These are phyloP conservation scores for Indicator maculatus DNA, from an alignment of 2,113 vertebrate species.

Conservation along the genomic window DNA sequence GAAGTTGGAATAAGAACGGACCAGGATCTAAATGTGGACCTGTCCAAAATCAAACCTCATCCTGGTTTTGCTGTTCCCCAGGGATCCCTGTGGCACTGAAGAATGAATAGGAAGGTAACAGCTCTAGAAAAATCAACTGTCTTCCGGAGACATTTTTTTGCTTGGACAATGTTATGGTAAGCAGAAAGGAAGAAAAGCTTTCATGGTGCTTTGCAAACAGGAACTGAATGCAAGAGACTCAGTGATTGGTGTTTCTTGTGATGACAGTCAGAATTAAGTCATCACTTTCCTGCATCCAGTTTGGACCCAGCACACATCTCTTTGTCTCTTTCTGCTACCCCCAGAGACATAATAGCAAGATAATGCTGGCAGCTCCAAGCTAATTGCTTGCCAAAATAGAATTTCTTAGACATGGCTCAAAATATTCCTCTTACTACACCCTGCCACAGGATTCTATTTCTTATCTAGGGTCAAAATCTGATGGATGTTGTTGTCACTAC, in stretches of 20 bases:
- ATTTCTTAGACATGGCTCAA: not conserved
- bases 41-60: not conserved
- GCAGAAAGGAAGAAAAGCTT: not conserved
- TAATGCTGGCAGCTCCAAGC: not conserved
- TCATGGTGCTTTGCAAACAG: not conserved
- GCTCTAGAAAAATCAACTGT: not conserved
- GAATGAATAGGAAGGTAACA: not conserved
- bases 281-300: slow-evolving; percentile 28
- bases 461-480: not conserved
- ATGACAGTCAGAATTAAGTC: slow-evolving; percentile 39
- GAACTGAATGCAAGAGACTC: not conserved
- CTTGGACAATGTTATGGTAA: not conserved
- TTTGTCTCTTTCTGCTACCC: slow-evolving; percentile 18
- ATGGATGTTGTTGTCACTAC: not conserved
- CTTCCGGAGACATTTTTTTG: not conserved
- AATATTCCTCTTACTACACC: not conserved
- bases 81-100: not conserved
- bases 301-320: not conserved
- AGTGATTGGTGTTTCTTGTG: not conserved
- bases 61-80: not conserved
- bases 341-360: slow-evolving; percentile 16
- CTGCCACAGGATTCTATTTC: not conserved
- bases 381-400: not conserved
- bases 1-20: not conserved
- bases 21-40: not conserved